Percentiles rank a stretch among this genome's conserved stretches.
These are phyloP conservation scores for Samia ricini DNA, from an alignment of 1,140 invertebrate genomes.

Conservation along the genomic window DNA sequence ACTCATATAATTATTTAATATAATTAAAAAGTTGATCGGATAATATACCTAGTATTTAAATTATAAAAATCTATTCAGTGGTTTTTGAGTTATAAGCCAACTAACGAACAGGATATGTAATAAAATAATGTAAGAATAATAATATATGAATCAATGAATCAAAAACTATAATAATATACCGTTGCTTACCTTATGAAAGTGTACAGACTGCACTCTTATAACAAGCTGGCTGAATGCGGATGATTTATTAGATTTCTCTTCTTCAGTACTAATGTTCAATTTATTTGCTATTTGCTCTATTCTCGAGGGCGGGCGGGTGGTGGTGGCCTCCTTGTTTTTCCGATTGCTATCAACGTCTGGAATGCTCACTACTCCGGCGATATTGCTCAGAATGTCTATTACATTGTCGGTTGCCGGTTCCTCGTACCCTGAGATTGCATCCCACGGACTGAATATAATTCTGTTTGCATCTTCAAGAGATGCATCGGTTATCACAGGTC, in stretches of 20 bases:
- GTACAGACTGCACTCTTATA: slow-evolving; percentile 66
- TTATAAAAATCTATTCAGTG: too few relatives aligned
- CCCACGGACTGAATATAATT: slow-evolving; percentile 75
- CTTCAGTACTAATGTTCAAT: slow-evolving; percentile 62
- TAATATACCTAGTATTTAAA: too few relatives aligned
- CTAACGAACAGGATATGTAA: too few relatives aligned
- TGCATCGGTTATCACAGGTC: slow-evolving; percentile 56
- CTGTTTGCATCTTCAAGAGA: slow-evolving; percentile 72
- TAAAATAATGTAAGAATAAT: too few relatives aligned
- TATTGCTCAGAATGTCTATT: slow-evolving; percentile 66
- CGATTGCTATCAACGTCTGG: slow-evolving; percentile 32
- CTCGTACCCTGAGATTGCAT: slow-evolving; percentile 64
- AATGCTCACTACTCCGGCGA: slow-evolving; percentile 33
- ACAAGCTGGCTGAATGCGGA: slow-evolving; percentile 69
- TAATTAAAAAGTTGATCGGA: too few relatives aligned
- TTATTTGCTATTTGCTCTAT: slow-evolving; percentile 57
- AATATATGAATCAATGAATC: too few relatives aligned
- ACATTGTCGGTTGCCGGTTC: slow-evolving; percentile 61
- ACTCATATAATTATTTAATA: too few relatives aligned
- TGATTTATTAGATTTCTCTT: slow-evolving; percentile 72
- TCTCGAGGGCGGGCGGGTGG: slow-evolving; percentile 36
- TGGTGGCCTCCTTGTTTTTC: slow-evolving; percentile 53
- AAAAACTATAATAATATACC: neutral
- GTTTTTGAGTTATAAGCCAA: too few relatives aligned
- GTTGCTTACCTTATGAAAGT: slow-evolving; percentile 64